Evolutionary conservation across 1,140 invertebrate species (phyloP).

Genomic region (Orius laevigatus): DNA sequence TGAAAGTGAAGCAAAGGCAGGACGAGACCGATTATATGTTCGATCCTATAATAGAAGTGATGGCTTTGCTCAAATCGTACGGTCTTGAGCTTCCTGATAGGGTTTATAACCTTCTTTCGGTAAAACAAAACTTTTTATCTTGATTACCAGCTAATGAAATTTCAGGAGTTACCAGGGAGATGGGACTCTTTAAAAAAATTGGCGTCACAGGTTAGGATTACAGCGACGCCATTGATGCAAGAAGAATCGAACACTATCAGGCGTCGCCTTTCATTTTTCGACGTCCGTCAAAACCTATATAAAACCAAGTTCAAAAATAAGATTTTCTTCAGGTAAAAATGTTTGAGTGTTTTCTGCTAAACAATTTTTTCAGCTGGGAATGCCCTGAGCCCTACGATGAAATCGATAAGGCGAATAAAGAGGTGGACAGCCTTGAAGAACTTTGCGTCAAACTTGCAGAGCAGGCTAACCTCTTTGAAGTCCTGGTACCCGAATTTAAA

Average conservation of each 20-base stretch:
- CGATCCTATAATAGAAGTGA: conserved; percentile 55
- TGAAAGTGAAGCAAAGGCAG: conserved; percentile 31
- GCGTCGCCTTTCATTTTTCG: conserved; percentile 56
- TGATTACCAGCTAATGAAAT: no score
- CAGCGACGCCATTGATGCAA: conserved; percentile 59
- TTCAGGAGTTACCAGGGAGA: conserved; percentile 61
- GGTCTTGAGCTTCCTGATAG: conserved; percentile 53
- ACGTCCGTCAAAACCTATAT: conserved; percentile 59
- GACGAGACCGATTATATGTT: conserved; percentile 43
- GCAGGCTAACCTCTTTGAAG: conserved; percentile 70
- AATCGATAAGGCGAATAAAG: conserved; percentile 53
- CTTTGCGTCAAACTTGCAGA: conserved; percentile 50
- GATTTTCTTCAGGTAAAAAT: conserved; percentile 47
- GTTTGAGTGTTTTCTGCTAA: background rate
- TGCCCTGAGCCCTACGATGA: conserved; percentile 56
- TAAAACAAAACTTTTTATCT: conserved; percentile 3
- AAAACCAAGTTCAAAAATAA: conserved; percentile 48
- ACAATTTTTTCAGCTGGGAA: conserved; percentile 27
- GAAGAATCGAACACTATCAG: conserved; percentile 47
- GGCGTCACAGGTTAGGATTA: conserved; percentile 66
- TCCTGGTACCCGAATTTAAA: conserved; percentile 65
- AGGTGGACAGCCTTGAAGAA: conserved; percentile 48
- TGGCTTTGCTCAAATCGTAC: conserved; percentile 52
- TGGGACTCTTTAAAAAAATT: conserved; percentile 76
- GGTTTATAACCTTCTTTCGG: conserved; percentile 26